Conservation (phyloP, 2,888 invertebrate species). For the Ophion ellenae region DNA sequence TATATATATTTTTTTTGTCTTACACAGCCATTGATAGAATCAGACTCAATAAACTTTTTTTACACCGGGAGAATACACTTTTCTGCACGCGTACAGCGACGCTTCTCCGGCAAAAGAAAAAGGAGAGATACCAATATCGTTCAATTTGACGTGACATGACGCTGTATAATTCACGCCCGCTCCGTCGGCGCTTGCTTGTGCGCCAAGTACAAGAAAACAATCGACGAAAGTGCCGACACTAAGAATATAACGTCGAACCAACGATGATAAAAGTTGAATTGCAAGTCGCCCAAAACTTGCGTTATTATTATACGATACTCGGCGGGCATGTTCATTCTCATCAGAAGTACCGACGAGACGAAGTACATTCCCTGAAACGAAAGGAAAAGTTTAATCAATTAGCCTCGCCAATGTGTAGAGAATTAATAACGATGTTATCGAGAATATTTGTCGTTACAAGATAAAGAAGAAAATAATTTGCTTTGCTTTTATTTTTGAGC, state of each 20-base stretch:
- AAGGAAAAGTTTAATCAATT: conserved; percentile 2
- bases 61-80: conserved; percentile 26
- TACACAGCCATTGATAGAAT: conserved; percentile 46
- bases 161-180: conserved; percentile 71
- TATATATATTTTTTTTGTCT: conserved; percentile 36
- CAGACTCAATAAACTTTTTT: conserved; percentile 59
- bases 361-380: conserved; percentile 97
- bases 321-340: conserved; percentile 99
- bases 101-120: neutral
- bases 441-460: neutral
- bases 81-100: conserved; percentile 12
- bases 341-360: conserved; percentile 97
- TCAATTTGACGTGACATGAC: neutral
- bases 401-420: neutral
- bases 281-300: conserved; percentile 97
- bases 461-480: neutral
- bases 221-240: conserved; percentile 97
- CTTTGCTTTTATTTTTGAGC: conserved; percentile 3
- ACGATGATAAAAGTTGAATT: conserved; percentile 99
- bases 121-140: conserved; percentile 3
- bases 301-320: conserved; percentile 97
- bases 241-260: conserved; percentile 99
- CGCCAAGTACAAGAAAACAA: conserved; percentile 97
- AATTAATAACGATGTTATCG: neutral
- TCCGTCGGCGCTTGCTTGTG: conserved; percentile 91